Base-by-base conservation (phyloP, 2,797 vertebrate species). In the Phoeniculus purpureus region DNA sequence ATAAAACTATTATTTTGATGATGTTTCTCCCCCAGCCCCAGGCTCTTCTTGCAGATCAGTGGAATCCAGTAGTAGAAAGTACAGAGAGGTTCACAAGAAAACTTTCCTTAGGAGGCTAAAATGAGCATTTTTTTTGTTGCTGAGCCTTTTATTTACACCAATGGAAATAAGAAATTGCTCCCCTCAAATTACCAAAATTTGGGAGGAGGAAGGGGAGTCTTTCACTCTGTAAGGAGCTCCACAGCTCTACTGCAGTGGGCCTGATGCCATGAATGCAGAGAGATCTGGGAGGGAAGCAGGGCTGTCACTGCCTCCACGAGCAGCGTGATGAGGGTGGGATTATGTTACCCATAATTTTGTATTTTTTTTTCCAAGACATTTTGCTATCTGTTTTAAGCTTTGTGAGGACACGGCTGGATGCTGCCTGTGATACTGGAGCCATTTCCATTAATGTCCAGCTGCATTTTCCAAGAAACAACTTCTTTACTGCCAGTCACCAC, bases 11-110 rank as follows among this genome's bases (percentile, higher is more conserved):
- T 20, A 82, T 61, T 29, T 40, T 52, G 34, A 15, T 15, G 14
- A 34, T 56, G 7, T 10, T 72, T 72, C 16, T 55, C 7, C 14
- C 4, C 3, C 2, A 0, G 0, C 3, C 15, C 7, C 15, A 72
- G 47, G 19, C 21, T 83, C 2, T 1, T 70, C 50, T 34, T 73
- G 52, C 17, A 80, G 37, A 72, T 62, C 31, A 23, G 4, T 3
- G 43, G 40, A 60, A 19, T 15, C 26, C 59, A 40, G 15, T 7
- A 14, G 32, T 2, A 62, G 11, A 50, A 40, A 64, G 37, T 26
- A 60, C 10, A 22, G 2, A 40, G 15, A 0, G 0, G 29, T 14
- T 95, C 27, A 22, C 54, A 15, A 10, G 29, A 62, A 78, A 5
- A 9, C 32, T 65, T 77, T 82, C 10, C 67, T 4, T 5, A 13